Percentiles rank a stretch among this genome's conserved stretches.
These are phyloP conservation scores for Myanophis thanlyinensis DNA, from an alignment of 2,113 vertebrate species.

Conservation along the genomic window DNA sequence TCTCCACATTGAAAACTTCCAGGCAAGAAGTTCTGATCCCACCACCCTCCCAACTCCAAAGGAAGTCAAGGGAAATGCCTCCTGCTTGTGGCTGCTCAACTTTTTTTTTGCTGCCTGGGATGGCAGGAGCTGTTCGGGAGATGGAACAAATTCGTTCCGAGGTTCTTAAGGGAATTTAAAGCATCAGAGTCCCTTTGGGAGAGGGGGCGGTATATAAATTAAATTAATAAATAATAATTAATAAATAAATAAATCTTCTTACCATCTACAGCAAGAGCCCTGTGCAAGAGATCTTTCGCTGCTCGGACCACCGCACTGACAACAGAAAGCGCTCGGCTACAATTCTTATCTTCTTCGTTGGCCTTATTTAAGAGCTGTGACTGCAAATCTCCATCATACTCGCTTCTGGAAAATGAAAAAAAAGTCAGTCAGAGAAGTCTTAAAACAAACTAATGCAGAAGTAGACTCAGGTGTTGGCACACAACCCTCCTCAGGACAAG, in stretches of 20 bases:
- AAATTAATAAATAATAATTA: no score
- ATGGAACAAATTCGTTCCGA: background rate
- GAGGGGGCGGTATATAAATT: no score
- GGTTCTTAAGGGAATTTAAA: background rate
- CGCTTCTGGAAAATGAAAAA: constrained; percentile 77
- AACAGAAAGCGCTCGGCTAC: constrained; percentile 92
- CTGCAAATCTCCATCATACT: constrained; percentile 96
- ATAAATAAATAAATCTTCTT: no score
- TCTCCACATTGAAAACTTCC: background rate
- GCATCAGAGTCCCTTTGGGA: no score
- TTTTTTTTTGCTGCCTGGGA: background rate
- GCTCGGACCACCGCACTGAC: constrained; percentile 94
- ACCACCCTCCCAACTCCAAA: background rate
- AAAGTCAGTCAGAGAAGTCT: constrained; percentile 21
- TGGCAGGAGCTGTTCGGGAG: background rate
- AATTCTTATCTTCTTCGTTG: constrained; percentile 98
- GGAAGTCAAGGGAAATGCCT: background rate
- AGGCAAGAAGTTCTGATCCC: background rate
- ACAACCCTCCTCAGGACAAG: background rate
- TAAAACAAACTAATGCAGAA: background rate
- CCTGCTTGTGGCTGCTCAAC: background rate
- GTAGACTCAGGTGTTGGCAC: background rate
- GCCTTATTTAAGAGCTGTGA: constrained; percentile 97
- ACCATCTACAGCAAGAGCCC: constrained; percentile 97
- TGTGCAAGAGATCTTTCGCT: constrained; percentile 93